phyloP scores from a whole-genome alignment of 2,888 invertebrate genomes.

The Elysia crispata region DNA sequence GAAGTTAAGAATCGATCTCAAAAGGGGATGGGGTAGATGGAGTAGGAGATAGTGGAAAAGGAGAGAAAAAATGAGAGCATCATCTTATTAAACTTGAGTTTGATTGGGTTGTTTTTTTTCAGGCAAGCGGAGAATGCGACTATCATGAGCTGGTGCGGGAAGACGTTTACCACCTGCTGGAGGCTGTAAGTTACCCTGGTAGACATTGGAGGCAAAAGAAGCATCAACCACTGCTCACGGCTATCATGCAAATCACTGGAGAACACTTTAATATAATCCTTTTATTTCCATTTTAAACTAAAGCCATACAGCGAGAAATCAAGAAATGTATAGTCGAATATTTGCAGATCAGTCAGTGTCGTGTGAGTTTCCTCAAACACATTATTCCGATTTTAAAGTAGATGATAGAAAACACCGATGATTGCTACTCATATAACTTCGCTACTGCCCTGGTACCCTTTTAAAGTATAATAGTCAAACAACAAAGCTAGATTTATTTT shows the following conservation, averaged over 20 bases:
- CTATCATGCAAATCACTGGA: too few species aligned
- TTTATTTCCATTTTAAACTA: neutral
- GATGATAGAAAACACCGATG: too few species aligned
- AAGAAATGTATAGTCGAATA: slow-evolving; percentile 26
- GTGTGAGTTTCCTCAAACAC: too few species aligned
- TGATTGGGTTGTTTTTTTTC: neutral
- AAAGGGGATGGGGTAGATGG: neutral
- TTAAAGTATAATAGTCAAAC: too few species aligned
- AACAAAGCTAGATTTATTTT: too few species aligned
- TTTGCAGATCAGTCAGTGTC: too few species aligned
- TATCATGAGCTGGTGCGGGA: slow-evolving; percentile 66
- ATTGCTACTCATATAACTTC: too few species aligned
- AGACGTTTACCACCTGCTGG: slow-evolving; percentile 60
- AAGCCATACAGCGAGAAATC: neutral
- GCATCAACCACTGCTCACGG: too few species aligned
- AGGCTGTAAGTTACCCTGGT: slow-evolving; percentile 52
- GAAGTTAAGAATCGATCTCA: neutral
- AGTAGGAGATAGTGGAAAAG: neutral
- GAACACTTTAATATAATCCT: neutral
- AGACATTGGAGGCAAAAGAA: slow-evolving; percentile 27
- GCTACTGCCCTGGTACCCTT: too few species aligned
- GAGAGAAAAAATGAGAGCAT: neutral
- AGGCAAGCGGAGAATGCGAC: slow-evolving; percentile 67
- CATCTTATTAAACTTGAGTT: too few species aligned
- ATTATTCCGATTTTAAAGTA: too few species aligned